Evolutionary conservation across 1,140 invertebrate genomes (phyloP), one percentile per base, ranked within the genome.

Genomic region (Conopomorpha cramerella): DNA sequence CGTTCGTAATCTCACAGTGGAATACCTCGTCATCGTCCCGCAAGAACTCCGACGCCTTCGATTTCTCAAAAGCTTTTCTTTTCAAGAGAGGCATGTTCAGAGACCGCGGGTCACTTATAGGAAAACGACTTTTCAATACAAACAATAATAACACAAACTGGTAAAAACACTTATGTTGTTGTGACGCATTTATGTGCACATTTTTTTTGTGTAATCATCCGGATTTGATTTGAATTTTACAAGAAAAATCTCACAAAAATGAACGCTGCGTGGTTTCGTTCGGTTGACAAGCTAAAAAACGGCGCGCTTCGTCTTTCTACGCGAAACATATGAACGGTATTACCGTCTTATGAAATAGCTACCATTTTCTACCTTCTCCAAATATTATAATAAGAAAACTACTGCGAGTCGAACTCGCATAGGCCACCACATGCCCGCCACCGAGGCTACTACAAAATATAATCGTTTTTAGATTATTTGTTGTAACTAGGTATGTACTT

Each of bases 21-120:
- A 96, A 98, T 11, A 98, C 91, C 72, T 94, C 89, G 56, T 96
- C 93, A 48, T 93, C 88, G 51, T 93, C 90, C 32, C 86, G 73
- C 29, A 96, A 78, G 39, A 92, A 83, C 62, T 91, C 86, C 23
- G 79, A 76, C 15, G 86, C 80, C 51, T 84, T 77, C 45, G 85
- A 82, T 60, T 84, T 86, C 58, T 85, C 83, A 77, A 96, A 95
- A 50, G 85, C 85, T 79, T 92, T 89, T 76, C 90, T 90, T 70
- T 88, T 86, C 38, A 95, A 82, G 48, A 95, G 83, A 74, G 94
- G 95, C 95, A 96, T 96, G 62, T 67, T 72, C 54, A 53, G 59
- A 62, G 61, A 62, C 68, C 55, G 61, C 61, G 58, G 62, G 53
- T 65, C 60, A 57, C 51, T 41, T 42, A 51, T 60, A 58, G 62